Evolutionary conservation across 2,888 invertebrate genomes (phyloP), one percentile per base, ranked within the genome.

Genomic region (Amblyjoppa fuscipennis): DNA sequence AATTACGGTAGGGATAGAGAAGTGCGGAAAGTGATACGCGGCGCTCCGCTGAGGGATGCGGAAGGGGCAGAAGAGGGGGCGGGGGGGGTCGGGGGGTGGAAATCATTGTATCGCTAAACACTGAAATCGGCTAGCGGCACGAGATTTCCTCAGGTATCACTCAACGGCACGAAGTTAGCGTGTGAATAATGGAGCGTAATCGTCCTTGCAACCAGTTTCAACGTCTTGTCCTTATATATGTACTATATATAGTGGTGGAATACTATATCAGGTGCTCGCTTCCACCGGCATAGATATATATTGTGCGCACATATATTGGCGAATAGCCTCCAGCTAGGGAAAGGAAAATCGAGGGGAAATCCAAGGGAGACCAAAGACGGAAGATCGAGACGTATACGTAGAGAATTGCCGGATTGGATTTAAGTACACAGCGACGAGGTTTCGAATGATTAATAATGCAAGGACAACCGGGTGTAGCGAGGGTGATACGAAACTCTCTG

Each of bases 151-250:
- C 56, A 68, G 83, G 81, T 92, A 92, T 92, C 91, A 91, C 88
- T 91, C 90, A 90, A 86, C 90, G 87, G 86, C 85, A 89, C 88
- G 90, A 91, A 91, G 87, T 89, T 89, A 85, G 89, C 91, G 92
- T 90, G 92, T 93, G 92, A 93, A 93, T 93, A 93, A 93, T 93
- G 89, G 89, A 93, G 91, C 89, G 91, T 92, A 93, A 93, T 93
- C 93, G 92, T 89, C 90, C 91, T 90, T 90, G 89, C 91, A 86
- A 89, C 75, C 74, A 80, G 69, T 80, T 75, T 69, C 74, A 41
- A 51, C 81, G 90, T 91, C 91, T 90, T 88, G 87, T 89, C 89
- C 88, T 90, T 88, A 70, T 71, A 88, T 88, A 89, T 86, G 90
- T 88, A 53, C 70, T 71, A 64, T 71, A 64, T 49, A 38, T 45